Base-by-base conservation (phyloP, 1,140 invertebrate genomes). In the Euglossa dilemma region DNA sequence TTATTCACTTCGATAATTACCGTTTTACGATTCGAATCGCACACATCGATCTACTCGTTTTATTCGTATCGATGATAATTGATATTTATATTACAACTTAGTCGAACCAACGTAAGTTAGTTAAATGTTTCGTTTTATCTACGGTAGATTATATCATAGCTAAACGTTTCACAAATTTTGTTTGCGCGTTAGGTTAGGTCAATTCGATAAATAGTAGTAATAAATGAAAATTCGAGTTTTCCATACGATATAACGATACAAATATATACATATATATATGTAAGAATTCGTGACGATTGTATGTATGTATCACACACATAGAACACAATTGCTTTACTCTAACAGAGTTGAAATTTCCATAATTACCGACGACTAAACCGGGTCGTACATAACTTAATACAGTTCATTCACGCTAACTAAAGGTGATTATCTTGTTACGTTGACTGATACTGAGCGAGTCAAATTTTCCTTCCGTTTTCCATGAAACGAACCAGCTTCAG, bases 331-430 rank as follows among this genome's bases (percentile, higher is more conserved):
- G 12, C 4, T 4, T 50, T n/a, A 52, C n/a, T 8, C n/a, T 12
- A 6, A n/a, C 6, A 57, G 25, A 43, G 8, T 6, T 70, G 36
- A 71, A 56, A 72, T 73, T 74, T 59, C 9, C 56, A 74, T 74
- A 45, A 59, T 59, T 43, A 28, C 6, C 7, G 20, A 23, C 16
- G 12, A n/a, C n/a, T 45, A 16, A 11, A 43, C 23, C 12, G 12
- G 3, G 25, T 28, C 2, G 6, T 12, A 56, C 0, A 8, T 9
- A 47, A 36, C 16, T 73, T 56, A 59, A n/a, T 52, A 36, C 12
- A 28, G 20, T 63, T 50, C 1, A 61, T 50, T 50, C 18, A 0
- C 16, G 45, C 4, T 75, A 50, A 63, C 11, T 28, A 47, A n/a
- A 50, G 28, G 5, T 1, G 25, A 36, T 56, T 54, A 36, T 54